Base-by-base conservation (phyloP, 2,888 invertebrate genomes). In the Proisotoma minuta region DNA sequence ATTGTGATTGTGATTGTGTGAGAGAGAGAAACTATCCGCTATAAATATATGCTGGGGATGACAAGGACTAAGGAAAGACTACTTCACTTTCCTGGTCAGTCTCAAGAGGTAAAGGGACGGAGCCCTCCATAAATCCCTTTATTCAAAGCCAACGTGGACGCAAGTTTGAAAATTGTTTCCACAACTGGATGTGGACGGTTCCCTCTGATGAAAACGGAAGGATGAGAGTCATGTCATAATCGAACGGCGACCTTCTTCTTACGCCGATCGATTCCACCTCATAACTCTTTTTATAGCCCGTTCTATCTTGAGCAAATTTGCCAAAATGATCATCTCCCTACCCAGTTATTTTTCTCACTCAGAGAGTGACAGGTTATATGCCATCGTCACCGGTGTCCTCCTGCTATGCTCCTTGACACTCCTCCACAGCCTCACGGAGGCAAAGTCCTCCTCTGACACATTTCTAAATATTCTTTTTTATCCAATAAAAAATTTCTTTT, bases 231-330 rank as follows among this genome's bases (percentile, higher is more conserved):
- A 56, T n/a, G 56, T 56, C 56, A 56, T 56, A 56, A 56, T 43
- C 24, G 29, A 56, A 43, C 40, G 3, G 43, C 26, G 50, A 48
- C 62, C 57, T 64, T 69, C 65, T 65, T 34, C 43, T 43, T n/a
- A 43, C 10, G 10, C 15, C 18, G 43, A 43, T 43, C 43, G 43
- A 12, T 43, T 66, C 67, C 69, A 67, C 67, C 63, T 65, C 61
- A 67, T 69, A 69, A 70, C 69, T 66, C 63, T 65, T 63, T 69
- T 70, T 65, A 65, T 65, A 63, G 65, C 66, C 63, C 66, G 63
- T 65, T 62, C 69, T 69, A 66, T 70, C 67, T 65, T 61, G 65
- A 65, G 69, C 69, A 69, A 69, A 69, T 69, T 69, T 69, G 69
- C 69, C 69, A 67, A 69, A 69, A 69, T 68, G 68, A 67, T 66